Evolutionary conservation across 2,797 vertebrate species (phyloP).

Genomic region (Macroramphosus scolopax): DNA sequence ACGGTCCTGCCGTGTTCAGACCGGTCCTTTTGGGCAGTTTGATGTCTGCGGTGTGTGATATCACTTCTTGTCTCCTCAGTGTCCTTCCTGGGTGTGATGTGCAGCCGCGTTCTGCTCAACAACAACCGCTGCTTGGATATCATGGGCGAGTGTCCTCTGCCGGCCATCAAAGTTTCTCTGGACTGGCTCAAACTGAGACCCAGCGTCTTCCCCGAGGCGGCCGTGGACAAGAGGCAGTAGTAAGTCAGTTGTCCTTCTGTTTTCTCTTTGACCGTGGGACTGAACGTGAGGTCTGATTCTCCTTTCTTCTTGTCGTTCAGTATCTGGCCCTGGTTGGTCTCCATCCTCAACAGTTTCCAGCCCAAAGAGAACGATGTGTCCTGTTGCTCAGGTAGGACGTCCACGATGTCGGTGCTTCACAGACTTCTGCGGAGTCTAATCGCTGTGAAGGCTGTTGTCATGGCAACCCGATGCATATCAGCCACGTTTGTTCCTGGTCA

Average conservation of each 20-base stretch:
- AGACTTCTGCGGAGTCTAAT: too few relatives aligned
- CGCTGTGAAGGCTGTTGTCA: too few relatives aligned
- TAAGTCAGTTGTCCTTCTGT: conserved; percentile 69
- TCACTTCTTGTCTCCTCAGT: conserved; percentile 71
- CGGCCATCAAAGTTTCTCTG: conserved; percentile 96
- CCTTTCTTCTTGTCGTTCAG: conserved; percentile 67
- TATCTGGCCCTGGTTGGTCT: conserved; percentile 96
- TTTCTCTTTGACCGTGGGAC: too few relatives aligned
- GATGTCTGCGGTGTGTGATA: not conserved
- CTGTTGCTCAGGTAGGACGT: conserved; percentile 80
- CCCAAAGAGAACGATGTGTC: conserved; percentile 90
- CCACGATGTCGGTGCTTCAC: too few relatives aligned
- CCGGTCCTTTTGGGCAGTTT: too few relatives aligned
- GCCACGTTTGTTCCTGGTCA: too few relatives aligned
- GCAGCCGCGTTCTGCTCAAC: conserved; percentile 89
- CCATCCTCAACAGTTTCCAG: conserved; percentile 95
- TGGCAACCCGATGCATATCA: too few relatives aligned
- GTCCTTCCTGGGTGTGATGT: conserved; percentile 95
- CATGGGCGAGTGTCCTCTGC: conserved; percentile 90
- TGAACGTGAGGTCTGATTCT: not conserved
- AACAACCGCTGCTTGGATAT: conserved; percentile 85
- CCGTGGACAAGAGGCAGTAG: conserved; percentile 89
- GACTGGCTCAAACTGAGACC: conserved; percentile 94
- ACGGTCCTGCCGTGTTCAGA: too few relatives aligned
- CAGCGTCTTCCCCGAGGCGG: conserved; percentile 86